Evolutionary conservation across 2,797 vertebrate species (phyloP).

Genomic region (Sciurus vulgaris): DNA sequence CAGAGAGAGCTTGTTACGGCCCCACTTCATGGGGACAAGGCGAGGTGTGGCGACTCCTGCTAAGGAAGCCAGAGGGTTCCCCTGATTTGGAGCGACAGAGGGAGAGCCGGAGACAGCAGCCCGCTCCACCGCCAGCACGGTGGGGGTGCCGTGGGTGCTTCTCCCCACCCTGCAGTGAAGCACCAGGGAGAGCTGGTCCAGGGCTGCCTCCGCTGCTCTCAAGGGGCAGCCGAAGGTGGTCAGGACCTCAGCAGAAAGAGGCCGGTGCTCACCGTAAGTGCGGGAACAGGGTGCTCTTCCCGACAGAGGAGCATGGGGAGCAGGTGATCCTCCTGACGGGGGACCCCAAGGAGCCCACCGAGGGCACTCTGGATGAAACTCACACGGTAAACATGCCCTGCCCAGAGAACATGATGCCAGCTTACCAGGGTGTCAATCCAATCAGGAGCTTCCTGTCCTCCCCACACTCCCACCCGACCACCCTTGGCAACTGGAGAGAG

Average conservation of each 20-base stretch:
- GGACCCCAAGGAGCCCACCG: background rate
- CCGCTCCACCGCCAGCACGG: no score
- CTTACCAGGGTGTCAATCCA: background rate
- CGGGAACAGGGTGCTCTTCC: background rate
- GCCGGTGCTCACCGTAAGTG: background rate
- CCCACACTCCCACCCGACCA: no score
- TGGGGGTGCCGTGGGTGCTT: no score
- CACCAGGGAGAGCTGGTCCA: no score
- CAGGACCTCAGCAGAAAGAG: background rate
- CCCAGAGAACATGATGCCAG: background rate
- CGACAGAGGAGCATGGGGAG: background rate
- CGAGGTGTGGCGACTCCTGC: background rate
- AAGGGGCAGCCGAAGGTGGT: background rate
- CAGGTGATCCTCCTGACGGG: background rate
- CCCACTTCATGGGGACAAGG: background rate
- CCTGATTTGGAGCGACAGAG: background rate
- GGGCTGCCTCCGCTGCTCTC: background rate
- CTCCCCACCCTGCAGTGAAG: background rate
- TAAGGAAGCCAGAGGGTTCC: background rate
- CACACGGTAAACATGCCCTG: background rate
- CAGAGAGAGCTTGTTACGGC: background rate
- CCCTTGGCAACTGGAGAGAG: background rate
- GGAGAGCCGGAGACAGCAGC: no score
- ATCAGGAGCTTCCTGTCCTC: background rate
- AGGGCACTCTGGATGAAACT: background rate